Evolutionary conservation across 2,797 vertebrate species (phyloP).

Genomic region (Poecilia gillii): DNA sequence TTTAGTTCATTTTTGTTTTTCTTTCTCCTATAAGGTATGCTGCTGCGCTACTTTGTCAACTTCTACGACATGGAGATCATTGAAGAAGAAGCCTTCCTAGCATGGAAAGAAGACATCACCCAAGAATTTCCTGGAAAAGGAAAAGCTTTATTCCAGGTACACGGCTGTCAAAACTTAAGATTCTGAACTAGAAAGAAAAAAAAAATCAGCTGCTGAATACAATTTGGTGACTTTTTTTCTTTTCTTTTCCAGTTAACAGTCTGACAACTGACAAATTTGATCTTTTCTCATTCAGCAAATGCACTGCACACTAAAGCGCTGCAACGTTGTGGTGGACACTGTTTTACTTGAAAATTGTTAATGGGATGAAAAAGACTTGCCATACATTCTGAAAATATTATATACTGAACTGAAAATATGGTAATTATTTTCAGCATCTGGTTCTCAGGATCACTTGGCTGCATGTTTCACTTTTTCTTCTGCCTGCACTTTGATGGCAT

Average conservation of each 20-base stretch:
- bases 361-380: neutral
- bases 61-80: slow-evolving; percentile 99
- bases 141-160: slow-evolving; percentile 99
- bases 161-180: no score
- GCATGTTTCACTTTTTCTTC: neutral
- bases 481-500: neutral
- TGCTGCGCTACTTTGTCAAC: slow-evolving; percentile 98
- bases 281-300: neutral
- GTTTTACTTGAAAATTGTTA: neutral
- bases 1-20: neutral
- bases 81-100: slow-evolving; percentile 98
- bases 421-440: neutral
- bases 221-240: neutral
- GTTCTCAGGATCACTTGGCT: neutral
- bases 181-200: neutral
- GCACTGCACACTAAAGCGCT: neutral
- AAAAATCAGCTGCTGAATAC: neutral
- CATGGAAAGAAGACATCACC: slow-evolving; percentile 99
- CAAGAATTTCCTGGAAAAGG: slow-evolving; percentile 99
- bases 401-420: neutral
- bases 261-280: neutral
- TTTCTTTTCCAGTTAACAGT: neutral
- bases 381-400: no score
- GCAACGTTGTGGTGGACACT: neutral
- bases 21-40: slow-evolving; percentile 85